Percentiles rank a stretch among this genome's conserved stretches.
phyloP scores from a whole-genome alignment of 2,797 vertebrate genomes.

The Crotalus adamanteus region DNA sequence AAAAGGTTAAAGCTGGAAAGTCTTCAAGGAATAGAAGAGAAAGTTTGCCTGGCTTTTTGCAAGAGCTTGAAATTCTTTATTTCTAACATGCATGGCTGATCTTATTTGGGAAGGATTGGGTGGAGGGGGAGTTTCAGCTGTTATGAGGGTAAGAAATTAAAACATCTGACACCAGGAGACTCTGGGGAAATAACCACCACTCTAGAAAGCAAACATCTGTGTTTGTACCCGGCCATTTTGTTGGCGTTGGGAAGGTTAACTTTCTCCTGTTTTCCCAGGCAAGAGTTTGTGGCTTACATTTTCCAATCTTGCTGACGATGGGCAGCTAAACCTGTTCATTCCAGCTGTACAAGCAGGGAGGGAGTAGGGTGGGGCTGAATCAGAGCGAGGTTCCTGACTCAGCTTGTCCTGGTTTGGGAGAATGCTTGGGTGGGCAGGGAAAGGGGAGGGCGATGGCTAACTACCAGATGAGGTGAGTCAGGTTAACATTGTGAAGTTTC shows the following conservation, averaged over 20 bases:
- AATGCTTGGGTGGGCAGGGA: slow-evolving; percentile 24
- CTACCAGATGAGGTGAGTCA: slow-evolving; percentile 25
- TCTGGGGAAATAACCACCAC: background rate
- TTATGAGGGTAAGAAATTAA: background rate
- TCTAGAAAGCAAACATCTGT: background rate
- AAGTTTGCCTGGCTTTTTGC: background rate
- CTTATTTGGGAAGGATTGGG: background rate
- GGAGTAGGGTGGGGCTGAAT: slow-evolving; percentile 6
- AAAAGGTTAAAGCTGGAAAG: background rate
- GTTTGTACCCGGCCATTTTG: background rate
- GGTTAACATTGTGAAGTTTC: background rate
- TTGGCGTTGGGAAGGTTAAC: background rate
- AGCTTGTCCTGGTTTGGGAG: slow-evolving; percentile 40
- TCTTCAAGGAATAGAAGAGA: background rate
- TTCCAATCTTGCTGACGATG: slow-evolving; percentile 16
- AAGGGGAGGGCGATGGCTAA: slow-evolving; percentile 28
- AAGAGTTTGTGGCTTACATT: background rate
- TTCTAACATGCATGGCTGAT: background rate
- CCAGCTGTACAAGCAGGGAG: slow-evolving; percentile 22
- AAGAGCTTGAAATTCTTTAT: background rate
- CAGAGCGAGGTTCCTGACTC: slow-evolving; percentile 44
- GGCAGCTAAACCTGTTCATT: slow-evolving; percentile 13
- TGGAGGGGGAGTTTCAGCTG: background rate
- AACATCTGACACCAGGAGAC: background rate
- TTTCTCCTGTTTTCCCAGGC: background rate